These are phyloP conservation scores for Tauraco erythrolophus DNA, from an alignment of 2,113 vertebrate genomes.

Conservation along the genomic window DNA sequence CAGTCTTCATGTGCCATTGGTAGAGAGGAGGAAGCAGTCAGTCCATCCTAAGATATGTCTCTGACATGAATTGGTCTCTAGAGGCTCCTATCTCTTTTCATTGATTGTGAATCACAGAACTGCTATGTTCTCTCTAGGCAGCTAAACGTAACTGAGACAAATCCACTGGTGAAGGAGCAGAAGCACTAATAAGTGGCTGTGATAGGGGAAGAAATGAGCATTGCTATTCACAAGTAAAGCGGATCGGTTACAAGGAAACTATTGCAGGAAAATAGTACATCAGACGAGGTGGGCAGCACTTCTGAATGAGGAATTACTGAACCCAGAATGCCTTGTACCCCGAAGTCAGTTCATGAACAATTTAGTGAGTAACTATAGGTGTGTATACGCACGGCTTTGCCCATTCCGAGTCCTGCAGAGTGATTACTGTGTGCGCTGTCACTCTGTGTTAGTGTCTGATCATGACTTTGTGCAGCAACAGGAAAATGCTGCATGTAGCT, in stretches of 20 bases:
- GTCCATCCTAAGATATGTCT: neutral
- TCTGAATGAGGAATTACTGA: neutral
- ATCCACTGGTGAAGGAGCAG: neutral
- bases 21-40: neutral
- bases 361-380: neutral
- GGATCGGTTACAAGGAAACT: neutral
- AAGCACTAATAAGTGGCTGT: neutral
- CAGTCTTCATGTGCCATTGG: neutral
- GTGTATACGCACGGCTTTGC: neutral
- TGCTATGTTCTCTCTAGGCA: neutral
- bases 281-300: neutral
- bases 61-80: neutral
- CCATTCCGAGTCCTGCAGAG: neutral
- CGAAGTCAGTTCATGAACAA: neutral
- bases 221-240: neutral
- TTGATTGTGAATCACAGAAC: neutral
- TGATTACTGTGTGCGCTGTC: neutral
- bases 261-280: neutral
- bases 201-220: neutral
- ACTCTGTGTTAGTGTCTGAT: neutral
- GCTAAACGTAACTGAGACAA: neutral
- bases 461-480: neutral
- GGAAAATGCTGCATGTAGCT: neutral
- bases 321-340: neutral
- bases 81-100: neutral